Conservation (phyloP, 2,113 vertebrate species). For the Albula goreensis region DNA sequence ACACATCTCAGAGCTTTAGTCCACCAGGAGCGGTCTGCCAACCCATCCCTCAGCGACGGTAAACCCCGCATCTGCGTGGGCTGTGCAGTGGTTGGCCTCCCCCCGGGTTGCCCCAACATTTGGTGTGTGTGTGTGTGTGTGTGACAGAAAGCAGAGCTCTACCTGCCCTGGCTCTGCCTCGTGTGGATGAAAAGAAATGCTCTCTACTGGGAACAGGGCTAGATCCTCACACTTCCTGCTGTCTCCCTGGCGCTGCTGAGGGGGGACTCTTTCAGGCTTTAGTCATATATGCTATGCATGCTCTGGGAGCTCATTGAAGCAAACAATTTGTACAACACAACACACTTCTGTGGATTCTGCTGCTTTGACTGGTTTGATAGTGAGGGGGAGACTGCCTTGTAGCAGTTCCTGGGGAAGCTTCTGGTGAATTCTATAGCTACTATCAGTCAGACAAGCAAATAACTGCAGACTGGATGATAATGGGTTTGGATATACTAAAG, state of each 20-base stretch:
- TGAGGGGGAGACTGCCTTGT: background rate
- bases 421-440: background rate
- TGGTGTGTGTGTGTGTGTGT: background rate
- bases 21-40: background rate
- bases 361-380: background rate
- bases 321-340: constrained; percentile 12
- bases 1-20: background rate
- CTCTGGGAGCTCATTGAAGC: background rate
- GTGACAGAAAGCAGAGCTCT: background rate
- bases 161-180: background rate
- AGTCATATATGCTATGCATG: background rate
- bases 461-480: background rate
- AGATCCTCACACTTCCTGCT: background rate
- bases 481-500: background rate
- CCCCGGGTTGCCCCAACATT: background rate
- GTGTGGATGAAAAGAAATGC: background rate
- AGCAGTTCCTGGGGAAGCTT: background rate
- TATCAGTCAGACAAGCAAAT: background rate
- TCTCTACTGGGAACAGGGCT: background rate
- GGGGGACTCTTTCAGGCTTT: background rate
- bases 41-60: background rate
- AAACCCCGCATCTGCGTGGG: background rate
- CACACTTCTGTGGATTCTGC: background rate
- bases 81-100: background rate
- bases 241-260: background rate